Evolutionary conservation across 2,797 vertebrate genomes (phyloP), one percentile per base, ranked within the genome.

Genomic region (Eulemur rubriventer): DNA sequence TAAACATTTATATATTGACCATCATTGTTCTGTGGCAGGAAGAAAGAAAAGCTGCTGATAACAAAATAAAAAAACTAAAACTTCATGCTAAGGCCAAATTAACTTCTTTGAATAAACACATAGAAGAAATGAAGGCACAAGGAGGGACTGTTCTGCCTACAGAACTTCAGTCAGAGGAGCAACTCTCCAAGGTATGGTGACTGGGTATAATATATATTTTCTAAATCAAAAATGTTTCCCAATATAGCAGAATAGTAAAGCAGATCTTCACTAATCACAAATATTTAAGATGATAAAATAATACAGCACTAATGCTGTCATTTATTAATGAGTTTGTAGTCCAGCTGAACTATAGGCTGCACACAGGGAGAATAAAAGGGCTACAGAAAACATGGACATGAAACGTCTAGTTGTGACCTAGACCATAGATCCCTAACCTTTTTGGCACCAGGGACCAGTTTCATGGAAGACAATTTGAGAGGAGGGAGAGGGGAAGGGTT

Each of bases 51-150:
- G 98, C 99, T 59, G 98, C 99, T 0, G 99, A 99, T 6, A 99
- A 98, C 6, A 99, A 99, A 96, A 99, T 99, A 94, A 98, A 99
- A 97, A 99, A 99, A 92, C 98, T 99, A 75, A 99, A 99, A 97
- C 98, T 99, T 86, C 99, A 99, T 96, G 99, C 99, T 67, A 99
- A 99, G 97, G 99, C 99, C 73, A 99, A 99, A 98, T 96, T 99
- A 99, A 98, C 98, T 0, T 98, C 99, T 16, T 98, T 99, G 97
- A 99, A 98, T 98, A 99, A 99, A 98, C 99, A 99, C 94, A 99
- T 99, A 1, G 98, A 99, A 95, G 99, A 99, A 69, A 97, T 99
- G 94, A 99, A 99, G 83, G 99, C 95, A 57, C 98, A 98, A 81
- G 97, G 96, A 97, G 95, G 41, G 65, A 30, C 89, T 11, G 85